phyloP scores from a whole-genome alignment of 2,797 vertebrate genomes.

The Phrynocephalus vlangalii region DNA sequence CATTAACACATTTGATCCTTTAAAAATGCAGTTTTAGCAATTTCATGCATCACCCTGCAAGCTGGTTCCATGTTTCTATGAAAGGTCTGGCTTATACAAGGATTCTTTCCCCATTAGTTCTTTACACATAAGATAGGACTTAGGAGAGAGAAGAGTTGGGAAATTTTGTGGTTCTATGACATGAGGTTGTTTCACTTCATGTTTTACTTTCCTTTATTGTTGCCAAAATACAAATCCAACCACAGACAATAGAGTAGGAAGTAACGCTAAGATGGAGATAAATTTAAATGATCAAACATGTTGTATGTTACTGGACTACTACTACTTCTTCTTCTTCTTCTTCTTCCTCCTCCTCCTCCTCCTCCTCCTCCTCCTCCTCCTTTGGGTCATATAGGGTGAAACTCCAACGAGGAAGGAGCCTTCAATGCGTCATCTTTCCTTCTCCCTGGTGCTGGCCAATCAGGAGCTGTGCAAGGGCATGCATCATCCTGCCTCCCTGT shows the following conservation, averaged over 20 bases:
- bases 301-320: background rate
- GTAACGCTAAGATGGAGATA: background rate
- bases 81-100: background rate
- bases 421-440: too few species aligned
- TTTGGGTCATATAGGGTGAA: too few species aligned
- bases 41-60: background rate
- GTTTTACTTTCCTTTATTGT: background rate
- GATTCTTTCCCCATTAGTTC: background rate
- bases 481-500: too few species aligned
- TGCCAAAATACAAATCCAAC: background rate
- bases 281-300: background rate
- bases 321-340: too few species aligned
- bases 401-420: too few species aligned
- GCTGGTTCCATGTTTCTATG: background rate
- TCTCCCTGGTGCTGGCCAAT: too few species aligned
- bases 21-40: background rate
- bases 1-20: background rate
- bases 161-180: background rate
- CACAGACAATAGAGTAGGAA: background rate
- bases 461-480: too few species aligned
- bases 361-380: too few species aligned
- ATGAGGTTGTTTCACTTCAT: background rate
- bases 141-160: background rate
- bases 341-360: too few species aligned
- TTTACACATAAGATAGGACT: background rate